phyloP scores from a whole-genome alignment of 2,888 invertebrate genomes.

The Cylloceria caligata region DNA sequence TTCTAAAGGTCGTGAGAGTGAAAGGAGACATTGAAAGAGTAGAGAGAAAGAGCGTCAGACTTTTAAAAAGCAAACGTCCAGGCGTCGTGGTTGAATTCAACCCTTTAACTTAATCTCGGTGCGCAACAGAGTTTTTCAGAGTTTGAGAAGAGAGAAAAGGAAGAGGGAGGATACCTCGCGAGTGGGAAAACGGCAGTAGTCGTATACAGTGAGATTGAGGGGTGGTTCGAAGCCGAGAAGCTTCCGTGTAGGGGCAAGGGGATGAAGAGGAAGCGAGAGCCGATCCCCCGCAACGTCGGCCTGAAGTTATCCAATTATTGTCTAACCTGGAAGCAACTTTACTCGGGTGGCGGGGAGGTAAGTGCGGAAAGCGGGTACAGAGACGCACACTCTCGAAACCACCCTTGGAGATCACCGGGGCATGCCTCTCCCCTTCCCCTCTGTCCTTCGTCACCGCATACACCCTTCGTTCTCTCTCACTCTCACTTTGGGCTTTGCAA shows the following conservation, averaged over 20 bases:
- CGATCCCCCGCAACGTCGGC: constrained; percentile 76
- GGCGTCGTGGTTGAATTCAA: constrained; percentile 70
- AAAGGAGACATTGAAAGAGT: constrained; percentile 2
- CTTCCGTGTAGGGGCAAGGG: constrained; percentile 68
- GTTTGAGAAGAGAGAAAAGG: constrained; percentile 60
- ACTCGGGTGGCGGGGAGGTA: constrained; percentile 75
- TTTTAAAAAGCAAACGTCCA: constrained; percentile 61
- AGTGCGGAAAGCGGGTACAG: constrained; percentile 64
- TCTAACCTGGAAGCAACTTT: constrained; percentile 84
- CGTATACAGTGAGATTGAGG: constrained; percentile 59
- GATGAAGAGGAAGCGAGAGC: constrained; percentile 70
- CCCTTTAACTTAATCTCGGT: constrained; percentile 79
- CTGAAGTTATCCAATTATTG: constrained; percentile 85
- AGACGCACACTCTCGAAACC: constrained; percentile 68
- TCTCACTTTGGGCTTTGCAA: constrained; percentile 71
- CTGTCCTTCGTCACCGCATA: constrained; percentile 30
- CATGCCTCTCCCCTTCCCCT: constrained; percentile 57
- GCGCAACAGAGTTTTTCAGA: constrained; percentile 80
- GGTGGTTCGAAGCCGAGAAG: constrained; percentile 61
- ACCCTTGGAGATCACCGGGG: constrained; percentile 56
- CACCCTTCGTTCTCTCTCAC: constrained; percentile 42
- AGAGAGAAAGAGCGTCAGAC: constrained; percentile 34
- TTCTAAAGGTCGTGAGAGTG: constrained; percentile 40
- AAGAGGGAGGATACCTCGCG: constrained; percentile 46
- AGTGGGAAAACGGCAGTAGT: constrained; percentile 51